Evolutionary conservation across 2,797 vertebrate species (phyloP).

Genomic region (Valencia hispanica): DNA sequence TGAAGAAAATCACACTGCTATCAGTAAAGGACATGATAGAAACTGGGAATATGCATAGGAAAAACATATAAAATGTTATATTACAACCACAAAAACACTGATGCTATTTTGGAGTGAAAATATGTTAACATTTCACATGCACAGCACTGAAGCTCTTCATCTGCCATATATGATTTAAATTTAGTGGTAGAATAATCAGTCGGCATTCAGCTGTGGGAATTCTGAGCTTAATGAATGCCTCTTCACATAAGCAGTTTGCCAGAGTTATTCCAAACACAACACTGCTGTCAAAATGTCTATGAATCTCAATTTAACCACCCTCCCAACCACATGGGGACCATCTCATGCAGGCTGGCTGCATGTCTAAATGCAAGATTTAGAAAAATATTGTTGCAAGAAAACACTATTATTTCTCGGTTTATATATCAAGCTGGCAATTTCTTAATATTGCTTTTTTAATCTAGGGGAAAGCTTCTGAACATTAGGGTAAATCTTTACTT

Average conservation of each 20-base stretch:
- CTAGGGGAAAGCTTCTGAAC: slow-evolving; percentile 15
- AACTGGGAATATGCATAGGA: neutral
- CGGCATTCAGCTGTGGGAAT: slow-evolving; percentile 73
- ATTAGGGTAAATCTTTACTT: slow-evolving; percentile 5
- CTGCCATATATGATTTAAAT: slow-evolving; percentile 74
- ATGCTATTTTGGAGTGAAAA: slow-evolving; percentile 8
- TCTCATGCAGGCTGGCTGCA: slow-evolving; percentile 19
- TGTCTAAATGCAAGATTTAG: slow-evolving; percentile 2
- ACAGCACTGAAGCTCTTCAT: slow-evolving; percentile 36
- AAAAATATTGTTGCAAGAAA: slow-evolving; percentile 22
- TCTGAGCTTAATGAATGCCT: slow-evolving; percentile 73
- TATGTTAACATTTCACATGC: slow-evolving; percentile 23
- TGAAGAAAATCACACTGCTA: neutral
- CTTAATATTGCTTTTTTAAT: slow-evolving; percentile 11
- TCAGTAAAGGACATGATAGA: neutral
- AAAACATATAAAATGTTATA: slow-evolving; percentile 17
- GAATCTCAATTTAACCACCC: slow-evolving; percentile 70
- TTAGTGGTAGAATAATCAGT: slow-evolving; percentile 71
- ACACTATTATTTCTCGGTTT: slow-evolving; percentile 12
- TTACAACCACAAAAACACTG: neutral
- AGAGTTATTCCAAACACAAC: slow-evolving; percentile 68
- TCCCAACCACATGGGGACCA: slow-evolving; percentile 60
- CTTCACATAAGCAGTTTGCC: slow-evolving; percentile 72
- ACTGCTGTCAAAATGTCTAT: slow-evolving; percentile 74
- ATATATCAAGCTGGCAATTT: slow-evolving; percentile 15